Evolutionary conservation across 2,797 vertebrate species (phyloP).

Genomic region (Clarias fuscus): DNA sequence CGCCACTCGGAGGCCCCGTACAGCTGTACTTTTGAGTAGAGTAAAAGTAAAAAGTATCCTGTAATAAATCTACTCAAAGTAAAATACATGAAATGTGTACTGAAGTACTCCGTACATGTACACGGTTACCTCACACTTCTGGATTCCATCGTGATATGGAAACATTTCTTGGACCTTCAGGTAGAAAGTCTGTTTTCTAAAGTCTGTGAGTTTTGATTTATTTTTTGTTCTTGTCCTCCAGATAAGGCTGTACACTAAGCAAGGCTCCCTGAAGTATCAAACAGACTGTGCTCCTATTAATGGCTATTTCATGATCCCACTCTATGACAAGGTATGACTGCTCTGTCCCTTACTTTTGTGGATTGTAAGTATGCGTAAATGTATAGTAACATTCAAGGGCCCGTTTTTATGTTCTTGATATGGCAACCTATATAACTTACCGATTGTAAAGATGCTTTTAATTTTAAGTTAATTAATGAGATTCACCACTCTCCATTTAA

Average conservation of each 20-base stretch:
- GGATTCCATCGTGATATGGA: too few species aligned
- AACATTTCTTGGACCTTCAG: too few species aligned
- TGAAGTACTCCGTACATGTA: too few species aligned
- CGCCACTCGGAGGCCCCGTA: too few species aligned
- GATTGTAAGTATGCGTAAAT: background rate
- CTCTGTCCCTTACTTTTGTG: background rate
- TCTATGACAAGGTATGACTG: conserved; percentile 92
- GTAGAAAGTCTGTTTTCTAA: background rate
- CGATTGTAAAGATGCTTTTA: background rate
- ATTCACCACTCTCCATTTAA: background rate
- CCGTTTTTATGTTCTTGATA: background rate
- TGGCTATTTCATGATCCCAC: conserved; percentile 99
- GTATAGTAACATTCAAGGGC: background rate
- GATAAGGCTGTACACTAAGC: conserved; percentile 97
- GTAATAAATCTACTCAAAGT: too few species aligned
- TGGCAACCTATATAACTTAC: background rate
- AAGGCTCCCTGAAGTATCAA: conserved; percentile 96
- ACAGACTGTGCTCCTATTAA: conserved; percentile 98
- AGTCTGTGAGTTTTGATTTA: accelerated
- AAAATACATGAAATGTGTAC: too few species aligned
- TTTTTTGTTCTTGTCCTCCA: conserved; percentile 54
- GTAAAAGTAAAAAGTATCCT: too few species aligned
- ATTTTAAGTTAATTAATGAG: background rate
- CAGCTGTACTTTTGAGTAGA: too few species aligned
- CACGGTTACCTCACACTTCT: too few species aligned